Evolutionary conservation across 2,888 invertebrate species (phyloP).

Genomic region (Hirtodrosophila alboralis): DNA sequence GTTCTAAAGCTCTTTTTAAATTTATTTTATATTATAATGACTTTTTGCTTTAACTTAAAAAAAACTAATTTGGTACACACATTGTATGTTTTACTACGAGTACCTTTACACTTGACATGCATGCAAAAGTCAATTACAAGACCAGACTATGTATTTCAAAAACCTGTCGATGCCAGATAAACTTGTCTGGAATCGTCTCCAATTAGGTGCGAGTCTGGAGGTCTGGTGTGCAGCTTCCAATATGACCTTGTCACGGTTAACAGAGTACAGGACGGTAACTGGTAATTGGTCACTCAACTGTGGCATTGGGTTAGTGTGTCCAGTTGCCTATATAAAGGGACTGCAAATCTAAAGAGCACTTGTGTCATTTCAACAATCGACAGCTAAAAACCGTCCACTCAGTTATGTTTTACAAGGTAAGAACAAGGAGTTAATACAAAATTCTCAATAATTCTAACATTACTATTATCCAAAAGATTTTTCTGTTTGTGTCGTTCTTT

Average conservation of each 20-base stretch:
- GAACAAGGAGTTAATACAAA: not conserved
- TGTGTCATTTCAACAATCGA: slow-evolving; percentile 48
- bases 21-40: no score
- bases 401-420: slow-evolving; percentile 76
- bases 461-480: slow-evolving; percentile 19
- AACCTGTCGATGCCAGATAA: slow-evolving; percentile 74
- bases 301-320: slow-evolving; percentile 70
- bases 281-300: slow-evolving; percentile 43
- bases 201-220: slow-evolving; percentile 66
- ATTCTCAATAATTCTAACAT: not conserved
- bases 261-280: slow-evolving; percentile 42
- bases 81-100: slow-evolving; percentile 21
- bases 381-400: slow-evolving; percentile 17
- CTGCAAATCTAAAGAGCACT: slow-evolving; percentile 6
- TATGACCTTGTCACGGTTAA: slow-evolving; percentile 62
- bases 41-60: not conserved
- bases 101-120: slow-evolving; percentile 4
- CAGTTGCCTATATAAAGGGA: slow-evolving; percentile 59
- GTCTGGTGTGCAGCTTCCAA: slow-evolving; percentile 24
- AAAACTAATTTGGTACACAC: not conserved
- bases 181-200: slow-evolving; percentile 52
- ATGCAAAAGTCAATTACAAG: slow-evolving; percentile 26
- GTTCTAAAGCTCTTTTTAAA: no score
- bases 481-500: slow-evolving; percentile 56
- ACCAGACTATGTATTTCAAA: slow-evolving; percentile 24